Conservation (phyloP, 2,113 vertebrate genomes). For the Seriola aureovittata region DNA sequence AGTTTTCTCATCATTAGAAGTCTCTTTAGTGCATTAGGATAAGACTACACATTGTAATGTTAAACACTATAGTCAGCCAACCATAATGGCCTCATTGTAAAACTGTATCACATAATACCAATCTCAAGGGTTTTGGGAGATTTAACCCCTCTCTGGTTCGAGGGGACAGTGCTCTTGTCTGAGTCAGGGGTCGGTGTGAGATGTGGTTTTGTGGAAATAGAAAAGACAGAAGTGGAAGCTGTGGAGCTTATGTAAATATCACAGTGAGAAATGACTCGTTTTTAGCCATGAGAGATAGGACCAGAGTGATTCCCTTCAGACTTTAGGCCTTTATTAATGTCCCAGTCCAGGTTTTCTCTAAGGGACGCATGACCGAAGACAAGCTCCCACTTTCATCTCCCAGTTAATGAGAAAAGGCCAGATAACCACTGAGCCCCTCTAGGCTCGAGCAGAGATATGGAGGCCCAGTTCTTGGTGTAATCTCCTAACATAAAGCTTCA, state of each 20-base stretch:
- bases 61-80: neutral
- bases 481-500: slow-evolving; percentile 64
- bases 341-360: slow-evolving; percentile 71
- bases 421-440: slow-evolving; percentile 73
- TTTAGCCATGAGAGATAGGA: slow-evolving; percentile 54
- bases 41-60: slow-evolving; percentile 16
- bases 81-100: slow-evolving; percentile 11
- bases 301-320: slow-evolving; percentile 65
- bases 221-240: slow-evolving; percentile 52
- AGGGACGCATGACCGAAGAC: slow-evolving; percentile 71
- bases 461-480: slow-evolving; percentile 59
- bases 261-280: slow-evolving; percentile 62
- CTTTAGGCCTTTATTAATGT: slow-evolving; percentile 73
- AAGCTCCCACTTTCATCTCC: slow-evolving; percentile 73
- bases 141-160: slow-evolving; percentile 39
- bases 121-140: slow-evolving; percentile 10
- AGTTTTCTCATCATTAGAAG: neutral
- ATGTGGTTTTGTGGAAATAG: slow-evolving; percentile 29
- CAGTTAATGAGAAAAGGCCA: slow-evolving; percentile 80
- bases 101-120: slow-evolving; percentile 13
- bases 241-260: slow-evolving; percentile 39
- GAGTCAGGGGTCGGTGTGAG: slow-evolving; percentile 26
- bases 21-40: neutral
- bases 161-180: slow-evolving; percentile 21
- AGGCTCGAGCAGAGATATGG: slow-evolving; percentile 64